Evolutionary conservation across 64 coral and sea anemone species (phyloP).

Genomic region (Hydrozoanthus tunicans): DNA sequence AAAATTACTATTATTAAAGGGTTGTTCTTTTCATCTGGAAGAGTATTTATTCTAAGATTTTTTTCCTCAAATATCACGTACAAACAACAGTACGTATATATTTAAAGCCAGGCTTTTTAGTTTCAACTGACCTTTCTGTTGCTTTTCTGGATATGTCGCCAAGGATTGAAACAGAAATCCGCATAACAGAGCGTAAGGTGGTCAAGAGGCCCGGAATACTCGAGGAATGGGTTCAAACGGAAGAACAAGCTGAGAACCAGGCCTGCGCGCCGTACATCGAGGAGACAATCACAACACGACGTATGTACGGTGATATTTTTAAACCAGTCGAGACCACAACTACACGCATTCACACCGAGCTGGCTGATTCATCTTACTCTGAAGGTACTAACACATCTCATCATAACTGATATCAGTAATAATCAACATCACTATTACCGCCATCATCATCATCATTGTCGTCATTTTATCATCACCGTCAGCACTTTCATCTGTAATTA

Average conservation of each 20-base stretch:
- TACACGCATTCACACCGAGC: conserved; percentile 47
- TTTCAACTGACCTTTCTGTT: too few species aligned
- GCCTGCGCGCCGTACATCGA: conserved; percentile 51
- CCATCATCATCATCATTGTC: too few species aligned
- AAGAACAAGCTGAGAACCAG: conserved; percentile 63
- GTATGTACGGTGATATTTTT: conserved; percentile 49
- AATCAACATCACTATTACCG: not conserved
- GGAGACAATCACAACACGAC: conserved; percentile 78
- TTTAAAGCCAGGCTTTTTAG: too few species aligned
- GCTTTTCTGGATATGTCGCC: not conserved
- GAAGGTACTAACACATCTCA: conserved; percentile 27
- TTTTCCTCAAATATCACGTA: too few species aligned
- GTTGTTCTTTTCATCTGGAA: too few species aligned
- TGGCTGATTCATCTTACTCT: conserved; percentile 16
- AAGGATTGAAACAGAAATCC: conserved; percentile 78
- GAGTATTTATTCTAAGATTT: too few species aligned
- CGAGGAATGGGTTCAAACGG: conserved; percentile 60
- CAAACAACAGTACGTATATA: too few species aligned
- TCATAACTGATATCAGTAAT: conserved; percentile 1
- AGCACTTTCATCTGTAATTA: too few species aligned
- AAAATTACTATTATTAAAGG: too few species aligned
- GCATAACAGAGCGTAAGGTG: conserved; percentile 70
- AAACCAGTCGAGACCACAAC: conserved; percentile 37
- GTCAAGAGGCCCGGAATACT: conserved; percentile 42
- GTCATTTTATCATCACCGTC: not conserved